Evolutionary conservation across 2,888 invertebrate genomes (phyloP).

Genomic region (Carabus problematicus): DNA sequence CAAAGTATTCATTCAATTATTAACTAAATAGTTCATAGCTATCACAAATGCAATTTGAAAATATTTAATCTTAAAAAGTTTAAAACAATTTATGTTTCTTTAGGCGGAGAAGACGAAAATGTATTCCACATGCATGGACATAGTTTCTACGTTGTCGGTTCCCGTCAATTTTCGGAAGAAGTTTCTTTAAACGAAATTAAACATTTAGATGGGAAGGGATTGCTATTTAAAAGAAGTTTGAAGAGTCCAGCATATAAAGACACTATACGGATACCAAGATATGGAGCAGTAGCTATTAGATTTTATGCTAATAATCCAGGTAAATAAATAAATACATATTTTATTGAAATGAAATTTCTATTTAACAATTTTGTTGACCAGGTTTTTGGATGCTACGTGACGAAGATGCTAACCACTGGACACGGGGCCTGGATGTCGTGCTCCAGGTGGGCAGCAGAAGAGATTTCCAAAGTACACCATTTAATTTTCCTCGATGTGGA

Average conservation of each 20-base stretch:
- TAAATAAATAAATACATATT: slow-evolving; percentile 51
- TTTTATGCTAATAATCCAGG: slow-evolving; percentile 80
- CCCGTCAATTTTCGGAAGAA: slow-evolving; percentile 63
- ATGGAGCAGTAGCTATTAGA: slow-evolving; percentile 72
- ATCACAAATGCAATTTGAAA: too few species aligned
- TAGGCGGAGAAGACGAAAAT: slow-evolving; percentile 71
- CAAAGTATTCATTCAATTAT: too few species aligned
- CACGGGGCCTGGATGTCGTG: slow-evolving; percentile 76
- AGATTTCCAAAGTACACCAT: slow-evolving; percentile 72
- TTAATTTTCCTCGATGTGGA: slow-evolving; percentile 80
- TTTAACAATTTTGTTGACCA: slow-evolving; percentile 48
- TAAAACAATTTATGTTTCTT: slow-evolving; percentile 46
- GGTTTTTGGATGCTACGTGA: slow-evolving; percentile 85
- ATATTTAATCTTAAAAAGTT: too few species aligned
- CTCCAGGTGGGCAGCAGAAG: slow-evolving; percentile 73
- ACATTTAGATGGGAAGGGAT: slow-evolving; percentile 65
- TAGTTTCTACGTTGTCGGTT: slow-evolving; percentile 72
- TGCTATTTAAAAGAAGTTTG: slow-evolving; percentile 66
- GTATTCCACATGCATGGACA: slow-evolving; percentile 81
- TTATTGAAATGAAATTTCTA: slow-evolving; percentile 7
- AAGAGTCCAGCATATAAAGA: slow-evolving; percentile 72
- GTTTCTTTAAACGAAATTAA: slow-evolving; percentile 64
- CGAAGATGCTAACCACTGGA: slow-evolving; percentile 76
- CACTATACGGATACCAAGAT: slow-evolving; percentile 75
- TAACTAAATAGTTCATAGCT: too few species aligned